A percentile compares a stretch with the other conserved stretches of the same genome.
Conservation (phyloP, 2,113 vertebrate genomes). For the Odontophorus gujanensis region DNA sequence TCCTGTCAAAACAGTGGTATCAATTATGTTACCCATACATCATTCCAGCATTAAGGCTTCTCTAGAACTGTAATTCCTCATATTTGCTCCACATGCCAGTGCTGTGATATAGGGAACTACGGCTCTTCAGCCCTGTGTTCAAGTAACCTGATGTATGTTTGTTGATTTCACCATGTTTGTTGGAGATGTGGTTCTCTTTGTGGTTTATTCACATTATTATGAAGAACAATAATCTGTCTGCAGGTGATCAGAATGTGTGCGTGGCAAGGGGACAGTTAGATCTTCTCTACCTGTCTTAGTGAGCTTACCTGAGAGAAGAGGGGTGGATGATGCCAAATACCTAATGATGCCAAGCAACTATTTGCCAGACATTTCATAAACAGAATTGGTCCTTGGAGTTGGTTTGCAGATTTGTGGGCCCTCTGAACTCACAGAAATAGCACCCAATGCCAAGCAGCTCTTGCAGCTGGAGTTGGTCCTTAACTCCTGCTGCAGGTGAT, state of each 20-base stretch:
- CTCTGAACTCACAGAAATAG: background rate
- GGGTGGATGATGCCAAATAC: background rate
- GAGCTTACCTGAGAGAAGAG: background rate
- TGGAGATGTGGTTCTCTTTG: background rate
- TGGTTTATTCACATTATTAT: background rate
- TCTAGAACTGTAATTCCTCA: background rate
- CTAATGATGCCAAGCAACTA: background rate
- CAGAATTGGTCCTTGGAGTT: rapidly evolving
- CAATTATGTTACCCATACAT: background rate
- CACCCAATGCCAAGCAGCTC: background rate
- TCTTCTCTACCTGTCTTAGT: background rate
- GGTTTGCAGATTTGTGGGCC: background rate
- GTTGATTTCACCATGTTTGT: background rate
- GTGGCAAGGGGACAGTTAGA: background rate
- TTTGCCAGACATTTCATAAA: background rate
- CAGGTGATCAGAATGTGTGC: rapidly evolving
- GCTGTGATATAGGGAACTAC: background rate
- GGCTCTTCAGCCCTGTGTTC: background rate
- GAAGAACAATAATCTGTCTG: background rate
- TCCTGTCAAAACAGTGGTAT: conserved; percentile 24
- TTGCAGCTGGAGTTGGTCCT: background rate
- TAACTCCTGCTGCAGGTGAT: background rate
- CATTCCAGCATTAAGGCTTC: background rate
- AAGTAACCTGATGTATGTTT: background rate
- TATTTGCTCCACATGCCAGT: background rate